Conservation (phyloP, 2,888 invertebrate species). For the Amblyteles armatorius region DNA sequence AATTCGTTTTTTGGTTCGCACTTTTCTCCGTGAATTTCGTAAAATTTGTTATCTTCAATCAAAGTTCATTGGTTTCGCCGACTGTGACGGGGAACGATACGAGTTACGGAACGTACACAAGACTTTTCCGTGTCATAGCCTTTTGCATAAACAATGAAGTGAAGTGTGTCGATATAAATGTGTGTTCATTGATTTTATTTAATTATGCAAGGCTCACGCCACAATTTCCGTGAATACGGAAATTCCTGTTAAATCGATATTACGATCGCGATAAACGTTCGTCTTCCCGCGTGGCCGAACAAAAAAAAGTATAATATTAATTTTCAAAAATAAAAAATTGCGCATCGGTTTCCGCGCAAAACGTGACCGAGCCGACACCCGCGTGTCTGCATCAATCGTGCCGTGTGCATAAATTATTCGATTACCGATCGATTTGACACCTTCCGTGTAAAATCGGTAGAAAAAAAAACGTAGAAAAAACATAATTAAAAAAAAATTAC, state of each 20-base stretch:
- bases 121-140: neutral
- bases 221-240: too few relatives aligned
- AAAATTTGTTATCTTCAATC: neutral
- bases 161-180: neutral
- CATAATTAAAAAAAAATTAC: conserved; percentile 66
- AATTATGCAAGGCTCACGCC: too few relatives aligned
- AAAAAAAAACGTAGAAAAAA: neutral
- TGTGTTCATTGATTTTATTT: neutral
- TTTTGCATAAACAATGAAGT: neutral
- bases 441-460: conserved; percentile 19
- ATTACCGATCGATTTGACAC: conserved; percentile 33
- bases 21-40: neutral
- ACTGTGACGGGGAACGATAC: neutral
- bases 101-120: neutral
- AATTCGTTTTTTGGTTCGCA: neutral
- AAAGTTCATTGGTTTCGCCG: too few relatives aligned
- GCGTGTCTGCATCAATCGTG: neutral
- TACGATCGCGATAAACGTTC: neutral
- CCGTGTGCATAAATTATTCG: conserved; percentile 11
- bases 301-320: neutral
- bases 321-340: neutral
- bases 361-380: neutral
- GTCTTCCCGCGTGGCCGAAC: neutral
- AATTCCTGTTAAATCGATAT: neutral
- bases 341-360: neutral